Evolutionary conservation across 2,797 vertebrate species (phyloP), one percentile per base, ranked within the genome.

Genomic region (Acestrorhynchus altus): DNA sequence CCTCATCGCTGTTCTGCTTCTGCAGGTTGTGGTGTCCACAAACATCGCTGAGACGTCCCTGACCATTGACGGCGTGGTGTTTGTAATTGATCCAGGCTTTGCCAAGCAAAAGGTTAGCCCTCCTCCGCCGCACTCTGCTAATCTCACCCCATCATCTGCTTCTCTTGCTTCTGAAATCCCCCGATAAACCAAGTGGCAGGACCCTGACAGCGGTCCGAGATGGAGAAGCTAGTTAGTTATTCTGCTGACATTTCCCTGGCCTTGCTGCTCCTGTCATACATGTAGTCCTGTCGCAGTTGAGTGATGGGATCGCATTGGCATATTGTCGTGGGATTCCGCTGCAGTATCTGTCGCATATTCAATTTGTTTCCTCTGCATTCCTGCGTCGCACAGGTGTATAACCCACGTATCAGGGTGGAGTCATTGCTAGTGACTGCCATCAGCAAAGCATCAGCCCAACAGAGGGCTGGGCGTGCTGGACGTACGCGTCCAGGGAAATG

Each of bases 81-180:
- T 99, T 92, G 98, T 99, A 88, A 99, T 98, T 85, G 98, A 99
- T 96, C 97, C 97, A 39, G 97, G 97, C 87, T 99, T 99, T 93
- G 97, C 97, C 51, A 98, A 99, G 90, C 96, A 98, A 93, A 99
- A 99, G 96, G 98, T 98, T 94, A 88, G 89, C 67, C 69, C 54
- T 54, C 22, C 42, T 59, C 56, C 79, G 31, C 47, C 8, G 60
- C 71, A 59, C 79, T 71, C 76, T 81, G 81, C 84, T 89, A 92
- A 94, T 93, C 91, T 91, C 85, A 77, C 7, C 81, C 81, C 80
- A 90, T 90, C 89, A 89, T 92, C 90, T 89, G 88, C 78, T 83
- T 87, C 89, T 88, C 87, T 87, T 89, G 88, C 88, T 88, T 86
- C 86, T 66, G 88, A 90, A 91, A 92, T 90, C 91, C 87, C 87